Evolutionary conservation across 2,888 invertebrate species (phyloP), one percentile per base, ranked within the genome.

Genomic region (Sipha maydis): DNA sequence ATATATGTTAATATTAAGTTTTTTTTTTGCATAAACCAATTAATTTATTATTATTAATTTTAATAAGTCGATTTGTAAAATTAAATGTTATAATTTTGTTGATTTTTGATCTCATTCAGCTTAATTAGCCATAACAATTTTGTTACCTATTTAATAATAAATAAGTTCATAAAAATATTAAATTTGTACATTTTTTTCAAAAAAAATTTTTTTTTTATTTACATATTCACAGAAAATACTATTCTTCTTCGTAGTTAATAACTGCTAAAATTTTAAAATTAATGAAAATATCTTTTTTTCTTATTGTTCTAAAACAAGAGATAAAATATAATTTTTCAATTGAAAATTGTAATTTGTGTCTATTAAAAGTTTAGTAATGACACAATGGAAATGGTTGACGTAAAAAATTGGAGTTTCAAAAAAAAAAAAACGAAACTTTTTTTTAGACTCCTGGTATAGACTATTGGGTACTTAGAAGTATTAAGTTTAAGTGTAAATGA

Each of bases 101-200:
- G 34, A 38, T 56, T 77, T 48, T 77, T 77, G 85, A 85, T 85
- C 85, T 85, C 85, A 67, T 69, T 48, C 17, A 67, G 34, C 21
- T 25, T 76, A 56, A 77, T 85, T 2, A 77, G 77, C 48, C 48
- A 85, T 85, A n/a, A 48, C 25, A n/a, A 31, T 77, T 48, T 77
- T 85, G 77, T 77, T 76, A 84, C 75, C 34, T 21, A 76, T 41
- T 38, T n/a, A 56, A 61, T 41, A 61, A 61, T 41, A 61, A 38
- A 76, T 54, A n/a, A 48, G 21, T 71, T 56, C 19, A 61, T 56
- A 34, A 38, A 34, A 38, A 38, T 79, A 28, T 73, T 83, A 17
- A n/a, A 14, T 73, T 83, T 73, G 17, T 28, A 54, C 38, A 38
- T 11, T 75, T 28, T 71, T 69, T 34, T 54, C 1, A 1, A 54